phyloP scores from a whole-genome alignment of 2,797 vertebrate species.

The Halcyon leucocephala region DNA sequence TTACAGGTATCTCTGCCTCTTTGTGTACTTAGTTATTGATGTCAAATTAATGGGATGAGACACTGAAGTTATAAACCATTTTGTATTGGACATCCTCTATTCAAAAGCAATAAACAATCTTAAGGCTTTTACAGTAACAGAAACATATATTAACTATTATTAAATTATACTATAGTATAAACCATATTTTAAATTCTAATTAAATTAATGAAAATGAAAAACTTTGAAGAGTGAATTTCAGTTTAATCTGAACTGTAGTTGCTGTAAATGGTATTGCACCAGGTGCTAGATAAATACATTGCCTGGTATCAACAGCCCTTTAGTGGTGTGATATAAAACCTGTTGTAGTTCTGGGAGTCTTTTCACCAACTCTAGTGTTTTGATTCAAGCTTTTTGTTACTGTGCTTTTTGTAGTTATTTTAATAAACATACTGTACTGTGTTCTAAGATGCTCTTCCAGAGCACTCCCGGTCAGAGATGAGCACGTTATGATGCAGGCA shows the following conservation, averaged over 20 bases:
- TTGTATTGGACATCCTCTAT: background rate
- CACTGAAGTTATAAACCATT: background rate
- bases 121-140: background rate
- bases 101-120: background rate
- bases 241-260: background rate
- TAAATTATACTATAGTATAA: background rate
- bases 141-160: background rate
- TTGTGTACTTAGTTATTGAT: background rate
- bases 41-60: background rate
- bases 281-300: background rate
- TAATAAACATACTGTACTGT: fast-evolving
- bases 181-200: background rate
- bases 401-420: background rate
- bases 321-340: background rate
- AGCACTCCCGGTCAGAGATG: background rate
- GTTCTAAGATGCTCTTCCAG: background rate
- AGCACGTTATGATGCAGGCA: background rate
- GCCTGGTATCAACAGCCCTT: background rate
- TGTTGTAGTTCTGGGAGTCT: background rate
- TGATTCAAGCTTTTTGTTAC: background rate
- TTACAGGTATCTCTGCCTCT: background rate
- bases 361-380: background rate
- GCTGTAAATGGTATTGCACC: background rate
- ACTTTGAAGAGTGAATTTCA: background rate
- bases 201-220: background rate